A percentile compares a stretch with the other conserved stretches of the same genome.
phyloP scores from a whole-genome alignment of 2,113 vertebrate genomes.

The Leptodactylus fuscus region DNA sequence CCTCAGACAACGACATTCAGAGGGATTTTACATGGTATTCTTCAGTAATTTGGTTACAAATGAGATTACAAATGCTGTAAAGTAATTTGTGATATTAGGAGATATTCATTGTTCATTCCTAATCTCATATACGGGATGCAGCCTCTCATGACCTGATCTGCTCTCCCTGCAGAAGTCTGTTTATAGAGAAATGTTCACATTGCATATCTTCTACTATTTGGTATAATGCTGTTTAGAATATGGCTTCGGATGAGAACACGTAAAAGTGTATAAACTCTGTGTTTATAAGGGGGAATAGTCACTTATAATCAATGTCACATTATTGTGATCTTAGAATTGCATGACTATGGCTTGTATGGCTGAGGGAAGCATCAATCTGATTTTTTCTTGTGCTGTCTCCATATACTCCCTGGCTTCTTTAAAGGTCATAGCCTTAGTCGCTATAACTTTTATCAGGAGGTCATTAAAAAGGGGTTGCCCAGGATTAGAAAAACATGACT shows the following conservation, averaged over 20 bases:
- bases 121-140: neutral
- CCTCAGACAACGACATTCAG: neutral
- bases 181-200: neutral
- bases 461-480: too few species aligned
- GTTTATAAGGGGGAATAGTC: neutral
- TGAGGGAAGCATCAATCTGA: neutral
- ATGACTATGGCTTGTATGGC: constrained; percentile 6
- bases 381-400: neutral
- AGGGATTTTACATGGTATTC: neutral
- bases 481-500: too few species aligned
- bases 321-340: neutral
- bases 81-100: neutral
- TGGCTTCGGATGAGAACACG: constrained; percentile 24
- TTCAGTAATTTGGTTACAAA: neutral
- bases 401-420: neutral
- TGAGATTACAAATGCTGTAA: neutral
- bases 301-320: neutral
- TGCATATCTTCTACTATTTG: constrained; percentile 48
- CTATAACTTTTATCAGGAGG: too few species aligned
- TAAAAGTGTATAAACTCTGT: neutral
- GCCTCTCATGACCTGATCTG: neutral
- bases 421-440: too few species aligned
- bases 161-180: neutral
- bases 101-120: neutral
- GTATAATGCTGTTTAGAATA: constrained; percentile 35